A percentile compares a stretch with the other conserved stretches of the same genome.
Evolutionary conservation across 1,140 invertebrate species (phyloP).

Genomic region (Mactra quadrangularis): DNA sequence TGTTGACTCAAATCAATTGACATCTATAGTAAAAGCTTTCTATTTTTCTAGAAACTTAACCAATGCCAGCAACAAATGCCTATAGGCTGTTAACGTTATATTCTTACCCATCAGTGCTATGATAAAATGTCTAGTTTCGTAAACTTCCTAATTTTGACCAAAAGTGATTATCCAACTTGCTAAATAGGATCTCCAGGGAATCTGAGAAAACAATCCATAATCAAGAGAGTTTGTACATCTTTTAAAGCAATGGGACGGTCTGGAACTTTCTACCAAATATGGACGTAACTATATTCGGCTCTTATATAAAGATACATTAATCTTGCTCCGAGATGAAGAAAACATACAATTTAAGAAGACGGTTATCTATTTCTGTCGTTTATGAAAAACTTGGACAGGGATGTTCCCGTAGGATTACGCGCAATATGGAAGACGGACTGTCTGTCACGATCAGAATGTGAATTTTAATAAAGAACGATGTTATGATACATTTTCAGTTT

Average conservation of each 20-base stretch:
- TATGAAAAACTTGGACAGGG: conserved; percentile 14
- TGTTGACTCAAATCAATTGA: too few species aligned
- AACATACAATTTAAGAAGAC: neutral
- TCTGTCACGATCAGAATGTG: conserved; percentile 6
- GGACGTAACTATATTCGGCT: too few species aligned
- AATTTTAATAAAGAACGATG: conserved; percentile 18
- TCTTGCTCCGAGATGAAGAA: too few species aligned
- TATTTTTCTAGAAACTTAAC: too few species aligned
- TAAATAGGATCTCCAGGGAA: conserved; percentile 28
- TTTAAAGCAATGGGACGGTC: conserved; percentile 16
- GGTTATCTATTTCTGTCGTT: conserved; percentile 22
- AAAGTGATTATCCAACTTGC: conserved; percentile 40
- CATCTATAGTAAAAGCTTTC: too few species aligned
- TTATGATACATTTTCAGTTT: conserved; percentile 14
- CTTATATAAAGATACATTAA: too few species aligned
- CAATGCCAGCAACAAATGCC: too few species aligned
- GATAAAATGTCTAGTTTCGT: conserved; percentile 27
- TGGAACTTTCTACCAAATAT: neutral
- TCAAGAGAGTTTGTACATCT: conserved; percentile 11
- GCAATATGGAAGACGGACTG: neutral
- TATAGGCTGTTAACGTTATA: neutral
- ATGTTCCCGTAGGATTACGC: neutral
- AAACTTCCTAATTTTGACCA: conserved; percentile 47
- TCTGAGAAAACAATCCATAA: conserved; percentile 20
- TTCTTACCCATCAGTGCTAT: conserved; percentile 20